A percentile compares a stretch with the other conserved stretches of the same genome.
phyloP scores from a whole-genome alignment of 2,888 invertebrate species.

The Drosophila antonietae region DNA sequence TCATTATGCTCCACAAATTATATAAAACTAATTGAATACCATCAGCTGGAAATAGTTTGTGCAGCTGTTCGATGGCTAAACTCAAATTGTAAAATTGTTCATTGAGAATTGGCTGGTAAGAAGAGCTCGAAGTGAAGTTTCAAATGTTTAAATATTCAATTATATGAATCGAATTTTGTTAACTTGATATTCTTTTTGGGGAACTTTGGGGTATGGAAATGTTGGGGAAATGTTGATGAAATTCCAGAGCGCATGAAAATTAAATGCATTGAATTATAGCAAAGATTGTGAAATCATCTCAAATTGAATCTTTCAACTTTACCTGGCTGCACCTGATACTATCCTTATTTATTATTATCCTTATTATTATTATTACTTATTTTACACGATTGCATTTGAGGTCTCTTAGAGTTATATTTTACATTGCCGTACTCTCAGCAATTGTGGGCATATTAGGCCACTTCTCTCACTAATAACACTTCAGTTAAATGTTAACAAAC shows the following conservation, averaged over 20 bases:
- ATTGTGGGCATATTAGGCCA: slow-evolving; percentile 15
- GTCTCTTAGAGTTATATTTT: no score
- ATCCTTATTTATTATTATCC: no score
- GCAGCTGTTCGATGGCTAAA: slow-evolving; percentile 3
- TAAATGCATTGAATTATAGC: no score
- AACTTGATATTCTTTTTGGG: no score
- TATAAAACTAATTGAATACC: slow-evolving; percentile 49
- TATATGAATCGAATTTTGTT: not conserved
- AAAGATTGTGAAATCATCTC: no score
- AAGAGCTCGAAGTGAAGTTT: not conserved
- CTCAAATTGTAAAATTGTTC: not conserved
- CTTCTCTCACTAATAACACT: slow-evolving; percentile 34
- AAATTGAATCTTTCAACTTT: no score
- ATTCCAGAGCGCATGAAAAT: no score
- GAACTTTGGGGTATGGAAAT: no score
- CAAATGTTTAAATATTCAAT: not conserved
- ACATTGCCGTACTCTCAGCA: not conserved
- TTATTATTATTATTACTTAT: no score
- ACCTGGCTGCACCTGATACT: no score
- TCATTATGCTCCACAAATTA: slow-evolving; percentile 43
- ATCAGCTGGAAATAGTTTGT: slow-evolving; percentile 24
- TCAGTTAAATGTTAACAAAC: slow-evolving; percentile 48
- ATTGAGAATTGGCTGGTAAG: not conserved
- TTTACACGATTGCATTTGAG: not conserved
- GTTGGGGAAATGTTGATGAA: no score